Conservation (phyloP, 2,888 invertebrate genomes). For the Idaea straminata region DNA sequence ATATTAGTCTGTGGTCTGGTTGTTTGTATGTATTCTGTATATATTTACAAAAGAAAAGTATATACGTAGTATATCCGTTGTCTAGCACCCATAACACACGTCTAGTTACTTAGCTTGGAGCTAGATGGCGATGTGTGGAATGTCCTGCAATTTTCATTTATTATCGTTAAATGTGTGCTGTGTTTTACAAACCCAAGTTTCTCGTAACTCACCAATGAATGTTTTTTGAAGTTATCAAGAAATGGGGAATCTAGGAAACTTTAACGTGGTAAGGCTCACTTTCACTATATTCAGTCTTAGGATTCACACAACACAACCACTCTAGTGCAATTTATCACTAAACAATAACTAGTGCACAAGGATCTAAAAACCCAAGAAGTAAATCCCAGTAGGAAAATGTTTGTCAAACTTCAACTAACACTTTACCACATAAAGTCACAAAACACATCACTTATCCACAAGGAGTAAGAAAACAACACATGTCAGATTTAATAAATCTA, state of each 20-base stretch:
- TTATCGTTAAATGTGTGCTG: neutral
- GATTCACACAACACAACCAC: neutral
- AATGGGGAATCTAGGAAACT: neutral
- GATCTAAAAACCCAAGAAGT: neutral
- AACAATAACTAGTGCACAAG: constrained; percentile 2
- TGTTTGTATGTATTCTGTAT: no score
- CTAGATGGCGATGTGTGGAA: no score
- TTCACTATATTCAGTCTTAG: neutral
- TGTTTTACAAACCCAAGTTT: neutral
- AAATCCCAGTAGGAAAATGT: no score
- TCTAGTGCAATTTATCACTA: neutral
- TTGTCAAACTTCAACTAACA: no score
- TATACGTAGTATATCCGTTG: no score
- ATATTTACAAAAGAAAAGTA: no score
- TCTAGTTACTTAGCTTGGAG: no score
- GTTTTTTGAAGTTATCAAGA: neutral
- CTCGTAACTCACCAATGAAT: neutral
- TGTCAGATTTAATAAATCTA: constrained; percentile 67
- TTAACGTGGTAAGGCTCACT: neutral
- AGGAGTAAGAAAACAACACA: constrained; percentile 77
- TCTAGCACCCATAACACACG: no score
- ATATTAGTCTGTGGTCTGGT: no score
- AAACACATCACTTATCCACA: constrained; percentile 44
- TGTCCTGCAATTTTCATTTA: no score
- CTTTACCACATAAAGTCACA: constrained; percentile 18